Conservation (phyloP, 2,113 vertebrate genomes). For the Dicentrarchus labrax region DNA sequence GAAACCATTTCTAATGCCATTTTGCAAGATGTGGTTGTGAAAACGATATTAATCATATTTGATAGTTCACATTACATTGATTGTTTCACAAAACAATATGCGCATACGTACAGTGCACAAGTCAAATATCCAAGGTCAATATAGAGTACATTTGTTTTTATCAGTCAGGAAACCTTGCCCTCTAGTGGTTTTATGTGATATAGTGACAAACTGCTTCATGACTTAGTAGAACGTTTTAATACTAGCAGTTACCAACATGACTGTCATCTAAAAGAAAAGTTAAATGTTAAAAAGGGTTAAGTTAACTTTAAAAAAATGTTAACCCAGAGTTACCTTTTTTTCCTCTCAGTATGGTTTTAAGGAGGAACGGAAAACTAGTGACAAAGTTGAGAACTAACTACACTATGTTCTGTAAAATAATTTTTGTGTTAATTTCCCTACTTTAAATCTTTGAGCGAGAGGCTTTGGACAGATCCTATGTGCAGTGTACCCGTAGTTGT, state of each 20-base stretch:
- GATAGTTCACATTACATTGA: neutral
- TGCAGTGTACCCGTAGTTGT: neutral
- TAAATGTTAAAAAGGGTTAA: neutral
- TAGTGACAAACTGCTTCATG: neutral
- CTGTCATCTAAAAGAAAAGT: too few relatives aligned
- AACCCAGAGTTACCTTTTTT: too few relatives aligned
- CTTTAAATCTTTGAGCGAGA: neutral
- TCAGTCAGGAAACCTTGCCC: constrained; percentile 55
- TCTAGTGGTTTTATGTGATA: constrained; percentile 49
- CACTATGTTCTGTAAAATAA: neutral
- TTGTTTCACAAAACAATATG: neutral
- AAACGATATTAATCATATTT: constrained; percentile 16
- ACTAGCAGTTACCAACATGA: neutral
- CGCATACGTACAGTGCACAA: neutral
- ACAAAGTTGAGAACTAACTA: neutral
- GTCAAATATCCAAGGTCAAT: neutral
- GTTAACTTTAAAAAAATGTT: too few relatives aligned
- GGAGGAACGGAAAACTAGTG: neutral
- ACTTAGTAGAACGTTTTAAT: neutral
- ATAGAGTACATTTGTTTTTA: neutral
- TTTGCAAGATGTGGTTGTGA: constrained; percentile 2
- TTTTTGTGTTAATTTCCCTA: neutral
- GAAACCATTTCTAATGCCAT: constrained; percentile 1
- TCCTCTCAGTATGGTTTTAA: neutral
- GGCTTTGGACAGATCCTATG: neutral